Base-by-base conservation (phyloP, 2,113 vertebrate species). In the Cebus imitator region DNA sequence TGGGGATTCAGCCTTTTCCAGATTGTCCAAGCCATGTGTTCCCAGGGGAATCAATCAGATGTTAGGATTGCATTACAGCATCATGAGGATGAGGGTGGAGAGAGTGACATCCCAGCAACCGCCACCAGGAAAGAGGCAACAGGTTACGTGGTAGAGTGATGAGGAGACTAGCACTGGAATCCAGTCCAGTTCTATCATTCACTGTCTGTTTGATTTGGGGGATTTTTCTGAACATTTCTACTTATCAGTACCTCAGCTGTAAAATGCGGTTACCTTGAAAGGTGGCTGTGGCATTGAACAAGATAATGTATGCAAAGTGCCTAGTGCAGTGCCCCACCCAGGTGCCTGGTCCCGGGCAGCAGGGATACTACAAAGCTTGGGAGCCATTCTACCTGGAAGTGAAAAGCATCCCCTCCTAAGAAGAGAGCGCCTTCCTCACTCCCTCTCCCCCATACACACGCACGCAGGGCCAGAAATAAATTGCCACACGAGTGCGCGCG, bases 391-490 rank as follows among this genome's bases (percentile, higher is more conserved):
- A 21, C 40, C n/a, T 25, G 50, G n/a, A 35, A 70, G 16, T 0
- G 70, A 66, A 40, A 75, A 48, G 48, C 12, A 20, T n/a, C 50
- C 72, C 30, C 27, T 5, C 79, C 45, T 11, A 23, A 68, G 66
- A 88, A 16, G 20, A 58, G 23, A 50, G 55, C 0, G 3, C 73
- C 50, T 79, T 52, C 66, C 50, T 57, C 0, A 1, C 76, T 66
- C 72, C 72, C 78, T 40, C 45, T 81, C 85, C 70, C 86, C 35
- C 35, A 27, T 10, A 35, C 87, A 27, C 73, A 85, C 21, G 8
- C 86, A 86, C 89, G 37, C 17, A 7, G 17, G 12, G 93, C 94
- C 95, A 97, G 95, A 94, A 96, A 95, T 97, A 96, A 96, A 86
- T 50, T 57, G 81, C 85, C 80, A 43, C 64, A 72, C 1, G 79